Conservation (phyloP, 2,113 vertebrate species). For the Ploceus nigricollis region DNA sequence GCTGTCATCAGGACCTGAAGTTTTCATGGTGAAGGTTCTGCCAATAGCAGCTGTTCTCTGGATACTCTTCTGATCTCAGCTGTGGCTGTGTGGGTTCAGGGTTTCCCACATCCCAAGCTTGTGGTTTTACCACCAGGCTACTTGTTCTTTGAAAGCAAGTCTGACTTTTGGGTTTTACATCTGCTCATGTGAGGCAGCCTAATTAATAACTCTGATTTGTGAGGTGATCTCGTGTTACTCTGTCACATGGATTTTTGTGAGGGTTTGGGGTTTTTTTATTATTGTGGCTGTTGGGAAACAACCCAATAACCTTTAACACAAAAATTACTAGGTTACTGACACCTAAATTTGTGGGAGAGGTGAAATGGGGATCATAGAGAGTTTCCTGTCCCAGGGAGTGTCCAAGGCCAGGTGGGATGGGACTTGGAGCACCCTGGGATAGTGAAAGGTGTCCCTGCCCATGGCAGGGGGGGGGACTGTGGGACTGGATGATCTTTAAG, state of each 20-base stretch:
- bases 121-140: constrained; percentile 41
- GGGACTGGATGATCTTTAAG: background rate
- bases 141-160: constrained; percentile 47
- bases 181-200: background rate
- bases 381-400: background rate
- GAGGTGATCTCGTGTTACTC: background rate
- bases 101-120: constrained; percentile 33
- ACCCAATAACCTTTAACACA: background rate
- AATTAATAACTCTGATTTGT: background rate
- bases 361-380: background rate
- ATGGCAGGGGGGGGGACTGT: background rate
- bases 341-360: background rate
- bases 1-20: background rate
- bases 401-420: fast-evolving
- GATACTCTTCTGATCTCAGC: background rate
- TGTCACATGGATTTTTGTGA: background rate
- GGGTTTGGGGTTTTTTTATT: background rate
- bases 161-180: background rate
- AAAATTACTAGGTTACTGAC: background rate
- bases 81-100: background rate
- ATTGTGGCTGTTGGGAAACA: background rate
- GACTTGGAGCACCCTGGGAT: background rate
- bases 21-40: background rate
- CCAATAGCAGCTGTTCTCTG: background rate
- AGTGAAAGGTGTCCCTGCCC: background rate